Base-by-base conservation (phyloP, 2,888 invertebrate genomes). In the Deroplatys truncata region DNA sequence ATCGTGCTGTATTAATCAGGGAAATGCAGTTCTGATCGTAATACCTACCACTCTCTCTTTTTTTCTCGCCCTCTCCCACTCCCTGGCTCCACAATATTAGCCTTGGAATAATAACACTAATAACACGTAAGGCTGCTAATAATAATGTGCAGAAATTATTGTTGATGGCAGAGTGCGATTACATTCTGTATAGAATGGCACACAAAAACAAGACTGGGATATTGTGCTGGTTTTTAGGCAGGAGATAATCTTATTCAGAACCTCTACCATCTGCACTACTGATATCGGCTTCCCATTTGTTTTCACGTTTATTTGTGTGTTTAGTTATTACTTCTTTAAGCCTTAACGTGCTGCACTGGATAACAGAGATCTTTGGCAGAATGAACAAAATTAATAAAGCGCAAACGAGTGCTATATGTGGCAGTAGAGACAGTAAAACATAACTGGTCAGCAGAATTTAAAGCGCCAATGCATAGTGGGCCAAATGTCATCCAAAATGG, bases 21-120 rank as follows among this genome's bases (percentile, higher is more conserved):
- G 82, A 87, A 87, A 87, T 83, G 87, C 87, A 87, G 43, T 87
- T 83, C 87, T 87, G 87, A 87, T 82, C 28, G 82, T 87, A 87
- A 87, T 83, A 83, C 87, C 83, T 49, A 85, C 8, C 56, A 86
- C n/a, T n/a, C 82, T 35, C 87, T 29, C 82, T 82, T 72, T 72
- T 56, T 72, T 72, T 28, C 87, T 29, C n/a, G n/a, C 82, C 29
- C 25, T 72, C 25, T 72, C 25, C 56, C 25, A 16, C 56, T 72
- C 20, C 29, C 28, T 31, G 29, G 9, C 82, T n/a, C 16, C 49
- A 43, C 28, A 31, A 83, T 56, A 87, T 83, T 83, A 87, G 43
- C 87, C 83, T 87, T 28, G 82, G 83, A 82, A 31, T 29, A 29
- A 31, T 84, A 84, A 84, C 56, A 72, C 56, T 72, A 72, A 72